phyloP scores from a whole-genome alignment of 2,888 invertebrate species.

The Linyphia triangularis region DNA sequence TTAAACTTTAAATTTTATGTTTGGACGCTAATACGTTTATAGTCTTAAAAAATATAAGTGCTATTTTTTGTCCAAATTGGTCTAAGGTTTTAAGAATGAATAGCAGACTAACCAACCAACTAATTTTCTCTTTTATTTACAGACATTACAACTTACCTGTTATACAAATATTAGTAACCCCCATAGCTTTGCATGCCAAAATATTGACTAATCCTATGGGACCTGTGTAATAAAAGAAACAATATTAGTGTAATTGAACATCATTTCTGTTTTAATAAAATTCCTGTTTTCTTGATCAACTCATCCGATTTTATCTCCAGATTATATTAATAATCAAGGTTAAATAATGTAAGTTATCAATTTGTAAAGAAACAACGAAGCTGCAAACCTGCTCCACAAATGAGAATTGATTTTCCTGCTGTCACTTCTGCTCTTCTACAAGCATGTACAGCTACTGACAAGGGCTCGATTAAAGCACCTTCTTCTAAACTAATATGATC shows the following conservation, averaged over 20 bases:
- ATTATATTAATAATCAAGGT: too few relatives aligned
- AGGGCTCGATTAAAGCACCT: constrained; percentile 94
- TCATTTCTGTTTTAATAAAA: too few relatives aligned
- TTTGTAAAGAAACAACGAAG: too few relatives aligned
- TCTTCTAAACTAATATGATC: constrained; percentile 94
- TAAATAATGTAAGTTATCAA: too few relatives aligned
- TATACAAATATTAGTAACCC: constrained; percentile 78
- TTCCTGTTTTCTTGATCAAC: background rate
- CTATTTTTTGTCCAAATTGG: background rate
- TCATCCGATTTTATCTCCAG: too few relatives aligned
- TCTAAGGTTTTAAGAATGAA: too few relatives aligned
- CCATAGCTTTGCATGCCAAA: constrained; percentile 78
- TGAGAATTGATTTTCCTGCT: constrained; percentile 80
- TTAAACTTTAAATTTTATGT: too few relatives aligned
- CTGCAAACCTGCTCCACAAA: constrained; percentile 79
- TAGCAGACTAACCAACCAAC: too few relatives aligned
- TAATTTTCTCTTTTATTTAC: too few relatives aligned
- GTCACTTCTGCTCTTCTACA: constrained; percentile 90
- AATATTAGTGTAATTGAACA: too few relatives aligned
- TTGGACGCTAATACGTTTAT: too few relatives aligned
- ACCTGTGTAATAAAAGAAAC: constrained; percentile 76
- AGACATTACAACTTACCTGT: constrained; percentile 77
- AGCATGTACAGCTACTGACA: constrained; percentile 96
- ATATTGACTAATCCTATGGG: constrained; percentile 79
- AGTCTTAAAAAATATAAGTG: too few relatives aligned